Evolutionary conservation across 2,888 invertebrate species (phyloP), one percentile per base, ranked within the genome.

Genomic region (Sericinus montela): DNA sequence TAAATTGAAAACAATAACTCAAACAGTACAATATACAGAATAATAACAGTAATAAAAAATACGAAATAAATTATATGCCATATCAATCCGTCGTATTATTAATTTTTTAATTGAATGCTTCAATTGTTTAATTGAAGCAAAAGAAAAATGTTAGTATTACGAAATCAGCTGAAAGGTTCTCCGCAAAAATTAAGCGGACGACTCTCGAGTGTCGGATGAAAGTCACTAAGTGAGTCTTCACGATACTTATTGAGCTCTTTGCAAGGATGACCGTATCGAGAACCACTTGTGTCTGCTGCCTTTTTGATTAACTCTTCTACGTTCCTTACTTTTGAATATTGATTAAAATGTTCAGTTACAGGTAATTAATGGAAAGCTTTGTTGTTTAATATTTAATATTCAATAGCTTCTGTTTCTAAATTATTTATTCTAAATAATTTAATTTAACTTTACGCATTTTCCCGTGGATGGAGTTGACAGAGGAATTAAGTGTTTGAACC

Each of bases 231-330:
- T 50, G 50, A 45, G 36, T 35, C 50, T 45, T 41, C 36, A 41
- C 40, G 28, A 55, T 46, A 45, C 40, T 45, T 52, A 53, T 51
- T 61, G 52, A 57, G 59, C 53, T 51, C 62, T 63, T 45, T 40
- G 42, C 48, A 46, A 67, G 63, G 54, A 57, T 53, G 47, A 56
- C 57, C 58, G 35, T 59, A 65, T 69, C 54, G 60, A 69, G 66
- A 52, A 61, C 38, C 59, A 49, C 64, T 69, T 60, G 37, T 50
- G 37, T 30, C 32, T 38, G 30, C 37, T 35, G 29, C 37, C 38
- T 19, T 15, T 49, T 16, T 35, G 39, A 49, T 49, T 32, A 40
- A 44, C 39, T 11, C 38, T 49, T 44, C 32, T 32, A 11, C 11
- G n/a, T 43, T 32, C 30, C 13, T 25, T 14, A 4, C 4, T 44